Percentiles rank a stretch among this genome's conserved stretches.
phyloP scores from a whole-genome alignment of 1,140 invertebrate species.

The Drosophila azteca region DNA sequence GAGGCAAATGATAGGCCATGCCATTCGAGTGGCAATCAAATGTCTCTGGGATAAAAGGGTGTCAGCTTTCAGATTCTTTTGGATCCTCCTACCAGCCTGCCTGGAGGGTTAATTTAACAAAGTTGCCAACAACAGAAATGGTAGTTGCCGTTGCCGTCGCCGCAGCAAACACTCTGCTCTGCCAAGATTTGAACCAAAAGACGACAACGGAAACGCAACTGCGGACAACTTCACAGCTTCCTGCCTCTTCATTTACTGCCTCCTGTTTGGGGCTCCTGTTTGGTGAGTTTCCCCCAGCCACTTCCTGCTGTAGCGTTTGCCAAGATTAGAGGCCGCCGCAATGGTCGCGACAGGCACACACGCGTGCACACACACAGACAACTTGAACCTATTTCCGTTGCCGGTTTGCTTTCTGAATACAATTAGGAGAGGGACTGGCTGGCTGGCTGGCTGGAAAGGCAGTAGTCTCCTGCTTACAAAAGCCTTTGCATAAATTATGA shows the following conservation, averaged over 20 bases:
- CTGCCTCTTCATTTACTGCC: constrained; percentile 1
- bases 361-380: constrained; percentile 24
- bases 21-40: constrained; percentile 37
- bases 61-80: too few species aligned
- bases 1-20: constrained; percentile 39
- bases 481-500: constrained; percentile 77
- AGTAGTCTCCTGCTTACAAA: constrained; percentile 47
- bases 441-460: not conserved
- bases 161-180: constrained; percentile 41
- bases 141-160: not conserved
- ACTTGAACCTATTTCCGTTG: constrained; percentile 77
- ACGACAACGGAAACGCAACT: constrained; percentile 47
- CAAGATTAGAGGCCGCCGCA: constrained; percentile 62
- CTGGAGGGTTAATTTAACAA: constrained; percentile 47
- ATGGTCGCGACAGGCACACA: constrained; percentile 45
- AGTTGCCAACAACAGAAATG: constrained; percentile 53
- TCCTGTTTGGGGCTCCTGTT: not conserved
- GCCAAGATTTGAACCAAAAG: constrained; percentile 52
- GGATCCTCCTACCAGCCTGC: not conserved
- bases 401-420: constrained; percentile 71
- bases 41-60: constrained; percentile 2
- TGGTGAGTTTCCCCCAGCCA: constrained; percentile 39
- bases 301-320: constrained; percentile 54
- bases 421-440: constrained; percentile 42
- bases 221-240: constrained; percentile 47